A percentile compares a stretch with the other conserved stretches of the same genome.
Conservation (phyloP, 2,888 invertebrate species). For the Lasioglossum vierecki region DNA sequence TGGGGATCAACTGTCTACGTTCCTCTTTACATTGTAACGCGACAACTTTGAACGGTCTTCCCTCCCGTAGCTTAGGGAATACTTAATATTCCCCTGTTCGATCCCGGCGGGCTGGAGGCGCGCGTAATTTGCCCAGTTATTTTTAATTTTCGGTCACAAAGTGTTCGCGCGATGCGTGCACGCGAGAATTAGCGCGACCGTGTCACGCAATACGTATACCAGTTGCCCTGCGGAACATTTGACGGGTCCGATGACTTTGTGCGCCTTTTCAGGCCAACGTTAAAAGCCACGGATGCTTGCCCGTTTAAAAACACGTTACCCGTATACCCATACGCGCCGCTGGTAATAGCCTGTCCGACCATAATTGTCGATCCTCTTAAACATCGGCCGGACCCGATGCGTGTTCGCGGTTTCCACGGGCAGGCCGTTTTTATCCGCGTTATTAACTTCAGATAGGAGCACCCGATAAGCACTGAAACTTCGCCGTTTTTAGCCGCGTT, state of each 20-base stretch:
- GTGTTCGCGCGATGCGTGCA: constrained; percentile 45
- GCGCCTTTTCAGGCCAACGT: constrained; percentile 54
- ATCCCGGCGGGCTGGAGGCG: constrained; percentile 23
- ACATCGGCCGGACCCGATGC: constrained; percentile 56
- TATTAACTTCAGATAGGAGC: constrained; percentile 47
- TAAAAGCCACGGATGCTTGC: constrained; percentile 52
- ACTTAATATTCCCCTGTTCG: constrained; percentile 55
- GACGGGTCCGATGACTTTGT: constrained; percentile 62
- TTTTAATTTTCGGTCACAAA: constrained; percentile 50
- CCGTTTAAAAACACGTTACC: constrained; percentile 64
- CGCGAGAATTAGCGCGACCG: constrained; percentile 61
- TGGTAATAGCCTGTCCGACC: constrained; percentile 65
- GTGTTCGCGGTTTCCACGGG: constrained; percentile 53
- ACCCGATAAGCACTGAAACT: constrained; percentile 45
- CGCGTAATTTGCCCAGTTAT: constrained; percentile 46
- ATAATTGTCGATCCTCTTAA: constrained; percentile 66
- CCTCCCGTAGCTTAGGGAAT: constrained; percentile 10
- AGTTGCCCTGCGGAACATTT: constrained; percentile 58
- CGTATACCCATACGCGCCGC: constrained; percentile 41
- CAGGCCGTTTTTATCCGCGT: constrained; percentile 39
- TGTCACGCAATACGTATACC: constrained; percentile 63
- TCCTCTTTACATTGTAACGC: constrained; percentile 24
- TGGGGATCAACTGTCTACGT: not conserved
- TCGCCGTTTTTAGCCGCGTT: constrained; percentile 32
- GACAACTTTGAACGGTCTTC: constrained; percentile 19